phyloP scores from a whole-genome alignment of 2,113 vertebrate species.

The Ctenodactylus gundi region DNA sequence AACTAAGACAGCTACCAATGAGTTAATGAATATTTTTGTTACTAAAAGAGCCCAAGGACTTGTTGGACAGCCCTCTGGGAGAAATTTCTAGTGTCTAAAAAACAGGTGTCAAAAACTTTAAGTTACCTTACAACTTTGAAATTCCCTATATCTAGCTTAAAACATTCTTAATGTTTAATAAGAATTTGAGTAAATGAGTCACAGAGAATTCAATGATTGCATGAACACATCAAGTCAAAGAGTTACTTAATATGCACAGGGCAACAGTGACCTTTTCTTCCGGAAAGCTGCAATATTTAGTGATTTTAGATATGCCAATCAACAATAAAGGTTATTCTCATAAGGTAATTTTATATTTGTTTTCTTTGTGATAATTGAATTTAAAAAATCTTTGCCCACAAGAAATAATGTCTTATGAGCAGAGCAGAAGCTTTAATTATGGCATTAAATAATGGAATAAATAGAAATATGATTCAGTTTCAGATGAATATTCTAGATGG shows the following conservation, averaged over 20 bases:
- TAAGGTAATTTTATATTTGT: neutral
- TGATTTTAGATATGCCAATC: conserved; percentile 25
- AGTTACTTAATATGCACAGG: neutral
- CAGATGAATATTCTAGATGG: neutral
- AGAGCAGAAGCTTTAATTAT: neutral
- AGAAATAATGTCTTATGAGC: neutral
- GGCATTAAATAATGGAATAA: neutral
- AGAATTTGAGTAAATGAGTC: neutral
- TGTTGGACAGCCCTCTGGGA: neutral
- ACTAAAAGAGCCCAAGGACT: neutral
- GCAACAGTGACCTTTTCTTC: conserved; percentile 28
- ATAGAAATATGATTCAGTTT: neutral
- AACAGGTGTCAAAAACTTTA: neutral
- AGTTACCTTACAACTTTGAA: neutral
- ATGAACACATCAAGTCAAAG: neutral
- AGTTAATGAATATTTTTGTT: neutral
- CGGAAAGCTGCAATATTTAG: neutral
- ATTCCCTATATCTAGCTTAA: neutral
- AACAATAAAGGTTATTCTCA: conserved; percentile 12
- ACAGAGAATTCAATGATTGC: neutral
- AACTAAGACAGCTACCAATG: no score
- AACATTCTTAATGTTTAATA: neutral
- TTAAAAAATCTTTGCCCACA: neutral
- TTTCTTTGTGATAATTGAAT: conserved; percentile 27
- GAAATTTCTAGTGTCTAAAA: neutral